Base-by-base conservation (phyloP, 2,888 invertebrate genomes). In the Drosophila pullipes region DNA sequence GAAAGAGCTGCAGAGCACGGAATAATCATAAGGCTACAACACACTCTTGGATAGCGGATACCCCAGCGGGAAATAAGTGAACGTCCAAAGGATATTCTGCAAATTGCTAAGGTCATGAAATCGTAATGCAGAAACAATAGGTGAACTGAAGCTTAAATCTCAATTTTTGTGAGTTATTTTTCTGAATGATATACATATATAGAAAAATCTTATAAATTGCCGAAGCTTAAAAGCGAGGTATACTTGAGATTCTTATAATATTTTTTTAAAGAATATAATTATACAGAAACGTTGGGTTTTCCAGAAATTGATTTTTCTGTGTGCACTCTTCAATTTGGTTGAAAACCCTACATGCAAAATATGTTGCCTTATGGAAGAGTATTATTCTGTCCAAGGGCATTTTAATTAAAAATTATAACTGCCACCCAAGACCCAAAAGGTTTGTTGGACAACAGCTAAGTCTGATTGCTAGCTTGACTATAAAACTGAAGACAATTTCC, bases 11-110 rank as follows among this genome's bases (percentile, higher is more conserved):
- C 44, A 28, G 49, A 22, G 41, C 35, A 22, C 39, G 58, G 63
- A 67, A 69, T 61, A 69, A 69, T 78, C 69, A 81, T 61, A 52
- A 50, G 37, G 49, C 58, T 60, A 16, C 37, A 63, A 44, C 30
- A 18, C 37, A 57, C 25, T 25, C 47, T 37, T 25, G 28, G 6
- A 49, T 4, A 5, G 18, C 16, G 31, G 11, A 25, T 1, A 16
- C 13, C 1, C 25, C 49, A 37, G 31, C 39, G 28, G n/a, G 25
- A 35, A 59, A 39, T 11, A 44, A 49, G n/a, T 37, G 25, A 3
- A 22, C 22, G 13, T 52, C 9, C 30, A 52, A 25, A 47, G 35
- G 13, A 69, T 31, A 28, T 69, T 22, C 52, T n/a, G 49, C 22
- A n/a, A 35, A 18, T 18, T 28, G n/a, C 9, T 50, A 18, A 35